A percentile compares a stretch with the other conserved stretches of the same genome.
Evolutionary conservation across 2,113 vertebrate species (phyloP).

Genomic region (Chamaea fasciata): DNA sequence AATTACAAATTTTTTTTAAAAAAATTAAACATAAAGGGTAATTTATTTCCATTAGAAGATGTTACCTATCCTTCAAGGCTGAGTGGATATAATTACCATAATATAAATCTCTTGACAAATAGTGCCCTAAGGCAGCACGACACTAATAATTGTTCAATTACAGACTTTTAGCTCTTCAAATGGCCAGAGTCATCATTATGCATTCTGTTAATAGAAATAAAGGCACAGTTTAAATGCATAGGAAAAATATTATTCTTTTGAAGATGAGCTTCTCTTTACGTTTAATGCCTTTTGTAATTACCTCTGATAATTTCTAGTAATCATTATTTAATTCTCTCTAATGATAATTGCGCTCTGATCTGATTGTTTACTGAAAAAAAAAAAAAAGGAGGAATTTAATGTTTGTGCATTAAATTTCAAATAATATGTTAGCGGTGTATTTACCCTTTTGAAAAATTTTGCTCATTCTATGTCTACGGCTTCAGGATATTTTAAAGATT

Average conservation of each 20-base stretch:
- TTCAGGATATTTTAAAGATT: neutral
- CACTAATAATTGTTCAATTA: constrained; percentile 81
- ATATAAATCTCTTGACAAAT: constrained; percentile 81
- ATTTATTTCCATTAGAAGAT: constrained; percentile 76
- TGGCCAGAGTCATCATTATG: constrained; percentile 67
- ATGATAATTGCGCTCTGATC: constrained; percentile 31
- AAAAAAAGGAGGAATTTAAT: neutral
- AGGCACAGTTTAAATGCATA: constrained; percentile 52
- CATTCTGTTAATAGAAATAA: constrained; percentile 59
- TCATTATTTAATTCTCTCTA: constrained; percentile 47
- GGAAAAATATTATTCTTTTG: constrained; percentile 60
- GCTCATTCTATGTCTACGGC: neutral
- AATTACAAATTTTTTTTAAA: neutral
- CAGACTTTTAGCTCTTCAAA: constrained; percentile 74
- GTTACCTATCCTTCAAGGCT: constrained; percentile 84
- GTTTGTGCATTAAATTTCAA: neutral
- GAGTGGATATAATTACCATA: constrained; percentile 76
- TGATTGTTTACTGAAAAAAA: constrained; percentile 45
- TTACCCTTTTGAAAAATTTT: neutral
- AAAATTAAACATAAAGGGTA: constrained; percentile 32
- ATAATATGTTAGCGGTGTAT: neutral
- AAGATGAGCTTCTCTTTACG: constrained; percentile 55
- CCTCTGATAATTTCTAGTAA: constrained; percentile 51
- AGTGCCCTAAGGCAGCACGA: constrained; percentile 72
- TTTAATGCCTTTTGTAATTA: constrained; percentile 61